A percentile compares a stretch with the other conserved stretches of the same genome.
Evolutionary conservation across 2,888 invertebrate species (phyloP).

Genomic region (Dinocampus coccinellae): DNA sequence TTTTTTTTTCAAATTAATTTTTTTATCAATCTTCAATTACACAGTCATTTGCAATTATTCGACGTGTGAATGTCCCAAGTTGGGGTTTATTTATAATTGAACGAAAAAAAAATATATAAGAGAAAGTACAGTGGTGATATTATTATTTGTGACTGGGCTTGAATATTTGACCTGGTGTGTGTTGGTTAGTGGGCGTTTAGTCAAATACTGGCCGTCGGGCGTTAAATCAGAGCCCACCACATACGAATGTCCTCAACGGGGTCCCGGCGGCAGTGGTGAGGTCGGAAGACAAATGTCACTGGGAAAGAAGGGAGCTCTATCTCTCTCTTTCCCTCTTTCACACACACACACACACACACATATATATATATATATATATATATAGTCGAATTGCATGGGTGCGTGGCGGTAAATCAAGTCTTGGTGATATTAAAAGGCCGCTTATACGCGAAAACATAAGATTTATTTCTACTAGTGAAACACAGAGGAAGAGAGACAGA

Average conservation of each 20-base stretch:
- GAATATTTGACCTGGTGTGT: neutral
- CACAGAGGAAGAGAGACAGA: slow-evolving; percentile 30
- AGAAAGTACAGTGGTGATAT: neutral
- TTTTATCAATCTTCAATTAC: no score
- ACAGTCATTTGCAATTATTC: neutral
- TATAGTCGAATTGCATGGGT: no score
- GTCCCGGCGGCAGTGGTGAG: slow-evolving; percentile 44
- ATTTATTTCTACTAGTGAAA: slow-evolving; percentile 60
- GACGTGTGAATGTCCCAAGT: neutral
- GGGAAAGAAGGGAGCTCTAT: slow-evolving; percentile 39
- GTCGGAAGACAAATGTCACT: slow-evolving; percentile 58
- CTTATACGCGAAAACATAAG: slow-evolving; percentile 68
- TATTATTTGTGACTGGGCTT: neutral
- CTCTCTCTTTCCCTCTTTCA: slow-evolving; percentile 2
- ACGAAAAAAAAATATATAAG: no score
- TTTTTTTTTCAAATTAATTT: no score
- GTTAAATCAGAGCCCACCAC: slow-evolving; percentile 55
- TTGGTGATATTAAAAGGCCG: slow-evolving; percentile 68
- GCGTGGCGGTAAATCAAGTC: slow-evolving; percentile 67
- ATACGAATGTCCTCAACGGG: slow-evolving; percentile 41
- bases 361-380: slow-evolving; percentile 34
- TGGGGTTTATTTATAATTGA: no score
- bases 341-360: slow-evolving; percentile 5
- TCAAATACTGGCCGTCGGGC: slow-evolving; percentile 52
- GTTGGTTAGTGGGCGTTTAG: slow-evolving; percentile 47